Base-by-base conservation (phyloP, 2,797 vertebrate species). In the Aratinga solstitialis region DNA sequence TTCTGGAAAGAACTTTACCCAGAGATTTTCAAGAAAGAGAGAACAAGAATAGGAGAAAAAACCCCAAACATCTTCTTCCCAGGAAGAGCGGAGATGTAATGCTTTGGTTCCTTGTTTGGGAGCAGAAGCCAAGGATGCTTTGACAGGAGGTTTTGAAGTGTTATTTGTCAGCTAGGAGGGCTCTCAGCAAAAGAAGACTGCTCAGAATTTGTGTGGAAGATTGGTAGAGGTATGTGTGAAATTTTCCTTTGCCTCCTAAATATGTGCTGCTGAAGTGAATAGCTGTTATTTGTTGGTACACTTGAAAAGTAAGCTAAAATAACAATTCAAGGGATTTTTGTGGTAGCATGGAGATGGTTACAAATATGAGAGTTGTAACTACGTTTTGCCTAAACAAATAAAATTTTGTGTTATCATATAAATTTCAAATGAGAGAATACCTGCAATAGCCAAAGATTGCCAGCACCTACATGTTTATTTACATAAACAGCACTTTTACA, bases 31-130 rank as follows among this genome's bases (percentile, higher is more conserved):
- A 43, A 27, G 21, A 47, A 42, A 43, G 14, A 6, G 2, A 45
- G 5, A 11, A 26, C 6, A 73, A 69, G 51, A 74, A 51, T 4
- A 58, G 8, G 34, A 62, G 47, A 56, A 62, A 69, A 66, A 27
- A 3, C 0, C 1, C 0, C 1, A 3, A 34, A 65, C 47, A 30
- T 19, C 9, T 62, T 68, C 6, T 50, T 78, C 47, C 15, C 22
- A 1, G 0, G 9, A 45, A 45, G 26, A 65, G 23, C 4, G 5
- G 5, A 65, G 21, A 42, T 2, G 11, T 34, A 78, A 53, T 6
- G 19, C 14, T 65, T 26, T 40, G 36, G 34, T 59, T 63, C 9
- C 43, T 32, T 10, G 5, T 62, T 58, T 43, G 9, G n/a, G 24
- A 86, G 40, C 30, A 63, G 40, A 47, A 68, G 45, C 13, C 38